These are phyloP conservation scores for Norana najaformis DNA, from an alignment of 2,888 invertebrate species.

Conservation along the genomic window DNA sequence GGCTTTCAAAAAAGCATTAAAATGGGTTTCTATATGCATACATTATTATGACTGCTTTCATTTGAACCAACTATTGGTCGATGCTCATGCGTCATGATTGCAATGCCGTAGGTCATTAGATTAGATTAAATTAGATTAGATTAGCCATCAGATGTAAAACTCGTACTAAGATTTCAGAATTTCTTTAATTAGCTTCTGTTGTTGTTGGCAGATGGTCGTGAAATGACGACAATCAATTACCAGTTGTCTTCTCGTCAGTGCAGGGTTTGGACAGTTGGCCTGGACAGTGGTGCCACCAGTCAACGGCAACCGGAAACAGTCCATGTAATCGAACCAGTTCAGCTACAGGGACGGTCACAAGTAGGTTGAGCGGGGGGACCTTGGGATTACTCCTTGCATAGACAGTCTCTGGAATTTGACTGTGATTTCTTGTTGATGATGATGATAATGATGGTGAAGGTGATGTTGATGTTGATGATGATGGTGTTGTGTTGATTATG, in stretches of 20 bases:
- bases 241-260: conserved; percentile 23
- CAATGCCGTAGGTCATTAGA: too few relatives aligned
- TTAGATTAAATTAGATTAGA: too few relatives aligned
- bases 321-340: background rate
- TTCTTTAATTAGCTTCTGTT: background rate
- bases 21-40: too few relatives aligned
- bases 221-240: conserved; percentile 29
- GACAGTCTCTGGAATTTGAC: too few relatives aligned
- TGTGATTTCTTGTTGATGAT: too few relatives aligned
- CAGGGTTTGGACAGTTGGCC: background rate
- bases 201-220: background rate
- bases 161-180: background rate
- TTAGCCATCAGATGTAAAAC: too few relatives aligned
- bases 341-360: background rate
- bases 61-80: too few relatives aligned
- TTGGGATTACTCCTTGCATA: too few relatives aligned
- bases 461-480: background rate
- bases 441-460: background rate
- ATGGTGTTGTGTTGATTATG: too few relatives aligned
- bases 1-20: too few relatives aligned
- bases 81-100: too few relatives aligned
- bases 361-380: background rate
- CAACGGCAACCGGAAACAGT: background rate
- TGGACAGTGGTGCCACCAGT: background rate
- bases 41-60: too few relatives aligned